Evolutionary conservation across 2,797 vertebrate genomes (phyloP).

Genomic region (Fringilla coelebs): DNA sequence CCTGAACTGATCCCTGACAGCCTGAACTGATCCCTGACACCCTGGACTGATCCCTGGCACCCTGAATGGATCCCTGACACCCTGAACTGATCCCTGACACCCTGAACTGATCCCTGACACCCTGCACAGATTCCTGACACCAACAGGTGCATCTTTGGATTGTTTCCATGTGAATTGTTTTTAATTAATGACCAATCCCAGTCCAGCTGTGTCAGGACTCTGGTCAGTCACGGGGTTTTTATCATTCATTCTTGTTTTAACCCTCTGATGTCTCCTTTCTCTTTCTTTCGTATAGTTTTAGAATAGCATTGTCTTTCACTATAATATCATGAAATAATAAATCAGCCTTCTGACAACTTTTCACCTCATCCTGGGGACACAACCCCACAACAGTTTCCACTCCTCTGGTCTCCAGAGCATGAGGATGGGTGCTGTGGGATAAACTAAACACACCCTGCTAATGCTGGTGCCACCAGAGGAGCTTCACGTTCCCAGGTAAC

Average conservation of each 20-base stretch:
- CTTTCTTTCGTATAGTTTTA: no score
- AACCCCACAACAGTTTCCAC: neutral
- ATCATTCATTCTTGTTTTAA: no score
- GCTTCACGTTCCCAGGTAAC: neutral
- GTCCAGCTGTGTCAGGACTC: no score
- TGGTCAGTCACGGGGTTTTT: no score
- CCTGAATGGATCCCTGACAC: rapidly evolving
- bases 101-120: neutral
- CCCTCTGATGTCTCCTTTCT: no score
- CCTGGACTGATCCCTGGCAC: neutral
- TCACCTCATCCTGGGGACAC: no score
- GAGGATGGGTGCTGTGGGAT: rapidly evolving
- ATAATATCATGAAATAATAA: no score
- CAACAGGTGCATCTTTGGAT: no score
- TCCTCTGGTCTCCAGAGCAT: neutral
- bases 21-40: rapidly evolving
- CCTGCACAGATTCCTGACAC: rapidly evolving
- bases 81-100: neutral
- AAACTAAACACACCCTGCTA: neutral
- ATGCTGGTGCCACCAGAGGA: neutral
- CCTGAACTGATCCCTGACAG: neutral
- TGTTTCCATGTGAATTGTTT: no score
- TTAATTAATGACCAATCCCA: no score
- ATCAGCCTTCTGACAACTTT: no score
- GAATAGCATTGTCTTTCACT: no score